phyloP scores from a whole-genome alignment of 1,140 invertebrate genomes.

The Conus betulinus region DNA sequence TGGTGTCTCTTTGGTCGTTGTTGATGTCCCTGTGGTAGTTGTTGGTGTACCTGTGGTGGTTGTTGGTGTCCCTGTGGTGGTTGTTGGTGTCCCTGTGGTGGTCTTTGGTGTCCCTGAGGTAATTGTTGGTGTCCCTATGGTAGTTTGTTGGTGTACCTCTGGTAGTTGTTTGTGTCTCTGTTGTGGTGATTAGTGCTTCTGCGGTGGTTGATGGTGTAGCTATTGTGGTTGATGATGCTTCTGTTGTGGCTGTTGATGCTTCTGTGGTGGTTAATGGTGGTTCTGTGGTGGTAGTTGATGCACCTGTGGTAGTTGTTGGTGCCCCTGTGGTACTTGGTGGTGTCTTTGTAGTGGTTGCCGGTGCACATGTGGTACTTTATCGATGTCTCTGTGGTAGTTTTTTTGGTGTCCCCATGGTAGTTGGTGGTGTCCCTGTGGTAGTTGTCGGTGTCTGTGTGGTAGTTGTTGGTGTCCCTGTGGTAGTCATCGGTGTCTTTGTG shows the following conservation, averaged over 20 bases:
- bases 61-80: conserved; percentile 10
- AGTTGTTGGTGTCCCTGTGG: neutral
- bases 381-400: conserved; percentile 3
- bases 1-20: neutral
- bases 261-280: neutral
- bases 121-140: conserved; percentile 15
- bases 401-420: neutral
- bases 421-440: neutral
- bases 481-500: neutral
- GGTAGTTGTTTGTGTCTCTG: neutral
- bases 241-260: neutral
- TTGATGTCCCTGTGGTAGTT: neutral
- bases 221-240: neutral
- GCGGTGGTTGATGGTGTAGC: neutral
- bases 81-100: conserved; percentile 19
- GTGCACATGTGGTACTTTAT: neutral
- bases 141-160: neutral
- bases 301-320: neutral
- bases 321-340: neutral
- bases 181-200: neutral
- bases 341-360: neutral
- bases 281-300: neutral
- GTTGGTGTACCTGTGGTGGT: neutral
- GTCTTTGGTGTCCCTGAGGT: conserved; percentile 1
- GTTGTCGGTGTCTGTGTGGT: neutral